These are phyloP conservation scores for Carassius gibelio DNA, from an alignment of 2,113 vertebrate genomes.

Conservation along the genomic window DNA sequence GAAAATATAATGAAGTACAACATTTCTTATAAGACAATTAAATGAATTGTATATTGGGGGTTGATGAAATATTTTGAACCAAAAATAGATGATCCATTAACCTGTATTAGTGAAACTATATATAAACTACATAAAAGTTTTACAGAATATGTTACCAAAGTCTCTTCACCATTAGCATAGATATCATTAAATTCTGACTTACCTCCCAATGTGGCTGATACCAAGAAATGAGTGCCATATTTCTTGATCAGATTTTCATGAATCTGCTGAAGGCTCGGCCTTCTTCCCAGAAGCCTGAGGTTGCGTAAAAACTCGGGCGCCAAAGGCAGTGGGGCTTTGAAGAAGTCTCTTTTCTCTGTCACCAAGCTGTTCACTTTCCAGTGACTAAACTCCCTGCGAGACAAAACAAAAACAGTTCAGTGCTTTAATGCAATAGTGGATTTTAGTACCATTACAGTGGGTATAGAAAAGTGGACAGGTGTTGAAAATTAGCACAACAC, in stretches of 20 bases:
- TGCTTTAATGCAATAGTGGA: slow-evolving; percentile 28
- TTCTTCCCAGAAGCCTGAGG: slow-evolving; percentile 91
- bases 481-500: too few relatives aligned
- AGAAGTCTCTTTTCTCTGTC: slow-evolving; percentile 92
- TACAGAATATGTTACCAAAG: neutral
- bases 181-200: slow-evolving; percentile 61
- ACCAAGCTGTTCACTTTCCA: slow-evolving; percentile 98
- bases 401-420: slow-evolving; percentile 50
- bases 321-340: slow-evolving; percentile 87
- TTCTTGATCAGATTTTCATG: slow-evolving; percentile 97
- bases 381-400: slow-evolving; percentile 91
- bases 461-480: too few relatives aligned
- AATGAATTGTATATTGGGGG: neutral
- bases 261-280: slow-evolving; percentile 92
- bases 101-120: neutral
- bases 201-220: slow-evolving; percentile 95
- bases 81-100: neutral
- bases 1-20: too few relatives aligned
- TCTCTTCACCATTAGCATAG: neutral
- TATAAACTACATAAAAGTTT: neutral
- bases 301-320: slow-evolving; percentile 96
- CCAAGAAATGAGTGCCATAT: slow-evolving; percentile 95
- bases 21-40: too few relatives aligned
- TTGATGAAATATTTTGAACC: neutral
- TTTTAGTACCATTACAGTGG: neutral